Evolutionary conservation across 2,888 invertebrate species (phyloP), one percentile per base, ranked within the genome.

Genomic region (Temnothorax unifasciatus): DNA sequence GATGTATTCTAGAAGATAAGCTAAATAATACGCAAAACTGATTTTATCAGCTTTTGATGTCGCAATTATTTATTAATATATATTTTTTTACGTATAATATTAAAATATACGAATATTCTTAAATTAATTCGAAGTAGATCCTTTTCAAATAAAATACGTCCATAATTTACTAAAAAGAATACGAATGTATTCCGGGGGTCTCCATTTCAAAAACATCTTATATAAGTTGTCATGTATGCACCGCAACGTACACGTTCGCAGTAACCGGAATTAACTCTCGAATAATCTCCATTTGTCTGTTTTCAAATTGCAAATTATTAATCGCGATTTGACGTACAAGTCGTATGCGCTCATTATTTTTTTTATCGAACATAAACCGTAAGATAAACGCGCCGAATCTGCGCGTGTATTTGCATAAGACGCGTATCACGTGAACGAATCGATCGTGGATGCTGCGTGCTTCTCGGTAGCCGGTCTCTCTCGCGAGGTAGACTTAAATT

Each of bases 381-480:
- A 50, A 81, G 71, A 81, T 61, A 38, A 71, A 41, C 73, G 13
- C 41, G 38, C 47, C 79, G 71, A 71, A 81, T 81, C 71, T 81
- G 6, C 18, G 6, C 18, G 59, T 25, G 47, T 44, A 69, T 83
- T 77, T 68, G 66, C 75, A 66, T 75, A 83, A 75, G 76, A 66
- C 77, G 38, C 82, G 52, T 71, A 83, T 71, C 82, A 79, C 77
- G 57, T 81, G 77, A 63, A 21, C 52, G 61, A 66, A 83, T 77
- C 83, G 86, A 88, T 87, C 87, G 66, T 69, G 88, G 85, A 88
- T 83, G 84, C 85, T 82, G 85, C 87, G 85, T 81, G 83, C 85
- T 76, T 76, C 77, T 79, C 88, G 84, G 87, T 88, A 88, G 87
- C 86, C 86, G 87, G 79, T 87, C 85, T 66, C 63, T 76, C 75